Conservation (phyloP, 2,113 vertebrate species). For the Numenius arquata region DNA sequence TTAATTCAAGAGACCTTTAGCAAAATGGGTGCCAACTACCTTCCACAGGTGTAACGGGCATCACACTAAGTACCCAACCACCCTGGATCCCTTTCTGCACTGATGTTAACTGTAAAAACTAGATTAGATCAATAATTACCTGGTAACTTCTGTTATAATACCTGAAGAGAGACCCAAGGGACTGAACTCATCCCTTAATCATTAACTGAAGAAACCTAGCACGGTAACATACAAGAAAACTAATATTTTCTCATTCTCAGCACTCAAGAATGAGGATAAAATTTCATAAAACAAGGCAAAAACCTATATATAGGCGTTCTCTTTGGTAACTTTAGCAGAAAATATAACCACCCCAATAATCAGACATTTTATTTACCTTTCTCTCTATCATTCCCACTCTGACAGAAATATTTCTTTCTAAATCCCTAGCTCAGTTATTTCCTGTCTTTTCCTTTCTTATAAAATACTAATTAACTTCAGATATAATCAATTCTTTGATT, state of each 20-base stretch:
- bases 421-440: background rate
- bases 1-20: background rate
- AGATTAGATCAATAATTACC: background rate
- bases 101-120: background rate
- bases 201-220: background rate
- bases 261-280: background rate
- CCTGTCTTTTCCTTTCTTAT: background rate
- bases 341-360: background rate
- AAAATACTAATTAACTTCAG: background rate
- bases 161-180: background rate
- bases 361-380: background rate
- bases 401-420: background rate
- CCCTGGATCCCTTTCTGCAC: background rate
- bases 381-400: background rate
- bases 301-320: background rate
- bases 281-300: background rate
- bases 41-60: background rate
- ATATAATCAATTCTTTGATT: background rate
- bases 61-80: background rate
- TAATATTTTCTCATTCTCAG: background rate
- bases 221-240: background rate
- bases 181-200: background rate
- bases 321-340: background rate
- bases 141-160: background rate
- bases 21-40: background rate